A percentile compares a stretch with the other conserved stretches of the same genome.
phyloP scores from a whole-genome alignment of 2,888 invertebrate genomes.

The Aporophyla nigra region DNA sequence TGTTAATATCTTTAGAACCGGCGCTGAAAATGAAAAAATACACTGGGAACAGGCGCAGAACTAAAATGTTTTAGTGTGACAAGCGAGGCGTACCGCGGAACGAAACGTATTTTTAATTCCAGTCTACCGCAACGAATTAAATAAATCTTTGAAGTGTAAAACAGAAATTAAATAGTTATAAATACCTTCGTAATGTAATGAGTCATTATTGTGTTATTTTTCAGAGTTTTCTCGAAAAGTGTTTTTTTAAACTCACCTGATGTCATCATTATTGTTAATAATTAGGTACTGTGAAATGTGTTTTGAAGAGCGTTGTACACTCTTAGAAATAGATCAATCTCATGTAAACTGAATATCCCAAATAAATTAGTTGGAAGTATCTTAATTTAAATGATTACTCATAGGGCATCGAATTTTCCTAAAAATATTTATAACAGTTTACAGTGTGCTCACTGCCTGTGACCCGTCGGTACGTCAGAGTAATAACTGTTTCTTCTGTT shows the following conservation, averaged over 20 bases:
- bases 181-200: constrained; percentile 50
- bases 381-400: background rate
- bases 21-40: constrained; percentile 72
- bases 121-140: constrained; percentile 74
- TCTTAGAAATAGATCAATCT: constrained; percentile 8
- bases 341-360: background rate
- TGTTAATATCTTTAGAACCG: constrained; percentile 71
- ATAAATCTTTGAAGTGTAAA: constrained; percentile 72
- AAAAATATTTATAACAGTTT: background rate
- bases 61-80: constrained; percentile 77
- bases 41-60: constrained; percentile 75
- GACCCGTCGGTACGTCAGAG: background rate
- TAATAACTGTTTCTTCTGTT: background rate
- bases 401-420: background rate
- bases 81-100: constrained; percentile 68
- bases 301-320: constrained; percentile 3
- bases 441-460: background rate
- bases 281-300: constrained; percentile 20
- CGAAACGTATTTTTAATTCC: constrained; percentile 76
- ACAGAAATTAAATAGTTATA: constrained; percentile 61
- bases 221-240: constrained; percentile 16
- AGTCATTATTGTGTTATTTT: constrained; percentile 44
- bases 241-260: background rate
- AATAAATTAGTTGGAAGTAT: background rate
- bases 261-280: constrained; percentile 34